A percentile compares a stretch with the other conserved stretches of the same genome.
These are phyloP conservation scores for Ochlodes sylvanus DNA, from an alignment of 2,888 invertebrate genomes.

Conservation along the genomic window DNA sequence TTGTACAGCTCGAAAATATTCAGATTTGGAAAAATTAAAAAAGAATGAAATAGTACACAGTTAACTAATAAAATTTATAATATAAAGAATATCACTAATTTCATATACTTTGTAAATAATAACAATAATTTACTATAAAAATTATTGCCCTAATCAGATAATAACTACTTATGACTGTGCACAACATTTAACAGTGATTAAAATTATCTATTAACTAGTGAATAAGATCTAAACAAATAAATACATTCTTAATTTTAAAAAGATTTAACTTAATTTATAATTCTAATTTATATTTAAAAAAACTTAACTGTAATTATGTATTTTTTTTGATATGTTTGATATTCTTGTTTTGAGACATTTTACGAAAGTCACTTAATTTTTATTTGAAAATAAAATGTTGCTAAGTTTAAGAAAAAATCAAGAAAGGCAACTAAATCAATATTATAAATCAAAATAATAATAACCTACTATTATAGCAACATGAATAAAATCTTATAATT, in stretches of 20 bases:
- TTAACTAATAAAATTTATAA: slow-evolving; percentile 18
- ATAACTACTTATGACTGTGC: slow-evolving; percentile 79
- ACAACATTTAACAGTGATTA: slow-evolving; percentile 85
- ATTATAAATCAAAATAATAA: too few relatives aligned
- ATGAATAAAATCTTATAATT: too few relatives aligned
- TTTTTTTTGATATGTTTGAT: slow-evolving; percentile 81
- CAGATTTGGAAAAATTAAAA: slow-evolving; percentile 38
- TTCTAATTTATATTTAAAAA: slow-evolving; percentile 60
- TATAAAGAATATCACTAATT: slow-evolving; percentile 20
- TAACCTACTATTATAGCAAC: too few relatives aligned
- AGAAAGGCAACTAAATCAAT: too few relatives aligned
- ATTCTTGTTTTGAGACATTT: slow-evolving; percentile 69
- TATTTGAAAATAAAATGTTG: background rate
- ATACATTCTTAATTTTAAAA: slow-evolving; percentile 58
- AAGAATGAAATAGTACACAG: slow-evolving; percentile 35
- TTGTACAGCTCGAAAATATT: slow-evolving; percentile 40
- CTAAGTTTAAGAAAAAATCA: slow-evolving; percentile 1
- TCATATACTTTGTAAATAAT: slow-evolving; percentile 30
- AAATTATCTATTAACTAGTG: slow-evolving; percentile 74
- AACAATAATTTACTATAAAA: slow-evolving; percentile 58
- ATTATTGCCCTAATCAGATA: slow-evolving; percentile 77
- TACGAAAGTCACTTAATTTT: slow-evolving; percentile 51
- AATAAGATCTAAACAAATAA: slow-evolving; percentile 72
- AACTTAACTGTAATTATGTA: slow-evolving; percentile 56
- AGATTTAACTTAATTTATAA: slow-evolving; percentile 62